These are phyloP conservation scores for Chelon labrosus DNA, from an alignment of 2,797 vertebrate species.

Conservation along the genomic window DNA sequence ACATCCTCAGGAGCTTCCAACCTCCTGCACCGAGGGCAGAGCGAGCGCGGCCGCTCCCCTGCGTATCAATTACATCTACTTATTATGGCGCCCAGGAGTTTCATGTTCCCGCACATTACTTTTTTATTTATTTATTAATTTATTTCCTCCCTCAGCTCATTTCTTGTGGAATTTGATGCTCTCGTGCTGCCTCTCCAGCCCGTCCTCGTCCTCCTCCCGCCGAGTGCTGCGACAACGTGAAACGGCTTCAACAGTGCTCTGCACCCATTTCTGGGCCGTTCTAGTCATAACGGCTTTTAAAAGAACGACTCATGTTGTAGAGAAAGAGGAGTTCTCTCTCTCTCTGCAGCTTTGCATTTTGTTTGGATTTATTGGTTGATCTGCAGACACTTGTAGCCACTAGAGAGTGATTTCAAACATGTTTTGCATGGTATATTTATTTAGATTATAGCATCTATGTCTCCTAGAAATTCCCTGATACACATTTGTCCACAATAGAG, in stretches of 20 bases:
- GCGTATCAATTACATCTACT: conserved; percentile 53
- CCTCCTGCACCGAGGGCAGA: conserved; percentile 32
- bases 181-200: not conserved
- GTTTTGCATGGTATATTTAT: not conserved
- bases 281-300: not conserved
- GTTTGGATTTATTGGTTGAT: not conserved
- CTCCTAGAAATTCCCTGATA: too few species aligned
- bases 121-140: not conserved
- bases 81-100: conserved; percentile 14
- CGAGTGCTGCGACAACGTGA: not conserved
- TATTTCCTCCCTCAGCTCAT: not conserved
- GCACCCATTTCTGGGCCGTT: not conserved
- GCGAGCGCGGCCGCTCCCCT: conserved; percentile 22
- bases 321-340: not conserved
- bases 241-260: not conserved
- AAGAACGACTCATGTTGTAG: not conserved
- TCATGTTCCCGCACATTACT: conserved; percentile 14
- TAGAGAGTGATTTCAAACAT: not conserved
- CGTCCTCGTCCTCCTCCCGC: not conserved
- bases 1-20: conserved; percentile 27
- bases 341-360: not conserved
- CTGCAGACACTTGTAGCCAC: not conserved
- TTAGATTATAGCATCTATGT: too few species aligned
- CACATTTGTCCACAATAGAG: too few species aligned
- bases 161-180: conserved; percentile 9